Percentiles rank a stretch among this genome's conserved stretches.
Evolutionary conservation across 2,888 invertebrate species (phyloP).

Genomic region (Drosophila affinis): DNA sequence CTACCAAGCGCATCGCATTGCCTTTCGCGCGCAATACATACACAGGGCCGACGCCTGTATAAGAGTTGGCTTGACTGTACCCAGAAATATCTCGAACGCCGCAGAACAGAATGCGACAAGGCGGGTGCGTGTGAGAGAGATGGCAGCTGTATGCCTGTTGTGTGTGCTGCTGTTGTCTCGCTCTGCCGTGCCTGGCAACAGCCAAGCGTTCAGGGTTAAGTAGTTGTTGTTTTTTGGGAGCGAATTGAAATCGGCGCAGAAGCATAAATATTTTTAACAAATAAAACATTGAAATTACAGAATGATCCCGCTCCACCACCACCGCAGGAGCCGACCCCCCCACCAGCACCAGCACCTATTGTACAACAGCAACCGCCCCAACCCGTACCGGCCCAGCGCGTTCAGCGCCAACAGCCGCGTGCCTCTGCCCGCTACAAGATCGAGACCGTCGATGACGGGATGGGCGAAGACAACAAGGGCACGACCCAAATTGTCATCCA

Average conservation of each 20-base stretch:
- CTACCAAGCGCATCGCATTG: slow-evolving; percentile 17
- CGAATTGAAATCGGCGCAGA: slow-evolving; percentile 6
- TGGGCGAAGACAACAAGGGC: slow-evolving; percentile 85
- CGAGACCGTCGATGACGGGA: slow-evolving; percentile 87
- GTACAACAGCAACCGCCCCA: slow-evolving; percentile 80
- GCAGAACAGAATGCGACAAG: slow-evolving; percentile 31
- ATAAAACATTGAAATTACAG: slow-evolving; percentile 78
- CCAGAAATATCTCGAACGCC: slow-evolving; percentile 60
- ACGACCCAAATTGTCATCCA: slow-evolving; percentile 85
- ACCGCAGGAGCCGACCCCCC: slow-evolving; percentile 87
- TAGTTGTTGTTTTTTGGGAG: slow-evolving; percentile 61
- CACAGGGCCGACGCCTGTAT: slow-evolving; percentile 53
- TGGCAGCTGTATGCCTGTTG: background rate
- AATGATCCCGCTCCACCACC: slow-evolving; percentile 88
- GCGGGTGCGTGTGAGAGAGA: slow-evolving; percentile 16
- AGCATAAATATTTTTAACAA: slow-evolving; percentile 19
- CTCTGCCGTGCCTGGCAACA: slow-evolving; percentile 20
- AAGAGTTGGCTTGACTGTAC: slow-evolving; percentile 72
- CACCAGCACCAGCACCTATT: slow-evolving; percentile 82
- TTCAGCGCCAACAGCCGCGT: slow-evolving; percentile 81
- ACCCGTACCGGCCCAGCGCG: slow-evolving; percentile 80
- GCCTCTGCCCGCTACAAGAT: slow-evolving; percentile 85
- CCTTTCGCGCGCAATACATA: slow-evolving; percentile 45
- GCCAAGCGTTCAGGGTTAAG: slow-evolving; percentile 27
- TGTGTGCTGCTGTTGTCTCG: slow-evolving; percentile 41